A percentile compares a stretch with the other conserved stretches of the same genome.
Evolutionary conservation across 2,797 vertebrate species (phyloP).

Genomic region (Cuculus canorus): DNA sequence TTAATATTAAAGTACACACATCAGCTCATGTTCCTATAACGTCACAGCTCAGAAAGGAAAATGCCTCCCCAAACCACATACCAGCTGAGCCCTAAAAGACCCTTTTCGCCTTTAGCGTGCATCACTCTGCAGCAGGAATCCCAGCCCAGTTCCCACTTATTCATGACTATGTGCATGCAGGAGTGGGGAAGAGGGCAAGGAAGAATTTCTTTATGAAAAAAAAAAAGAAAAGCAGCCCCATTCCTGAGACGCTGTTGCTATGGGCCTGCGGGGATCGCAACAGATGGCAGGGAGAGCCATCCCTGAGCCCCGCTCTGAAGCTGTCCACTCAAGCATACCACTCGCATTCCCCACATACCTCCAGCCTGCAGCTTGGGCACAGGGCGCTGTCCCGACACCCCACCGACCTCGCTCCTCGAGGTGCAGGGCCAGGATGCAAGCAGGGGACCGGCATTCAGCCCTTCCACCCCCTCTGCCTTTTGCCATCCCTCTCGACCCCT

Average conservation of each 20-base stretch:
- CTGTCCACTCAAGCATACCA: constrained; percentile 81
- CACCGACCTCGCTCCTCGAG: not conserved
- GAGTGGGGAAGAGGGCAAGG: not conserved
- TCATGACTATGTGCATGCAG: constrained; percentile 39
- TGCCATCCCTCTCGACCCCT: not conserved
- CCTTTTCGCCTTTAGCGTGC: constrained; percentile 39
- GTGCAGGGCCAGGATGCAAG: not conserved
- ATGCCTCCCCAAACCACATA: not conserved
- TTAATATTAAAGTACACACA: not conserved
- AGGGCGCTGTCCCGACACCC: constrained; percentile 37
- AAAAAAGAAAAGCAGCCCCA: constrained; percentile 46
- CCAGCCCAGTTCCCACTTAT: constrained; percentile 57
- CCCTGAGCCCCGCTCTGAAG: constrained; percentile 74
- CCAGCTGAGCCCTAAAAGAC: not conserved
- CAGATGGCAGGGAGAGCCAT: constrained; percentile 77
- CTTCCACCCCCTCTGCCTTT: not conserved
- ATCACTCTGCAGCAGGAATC: constrained; percentile 48
- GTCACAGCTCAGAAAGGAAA: not conserved
- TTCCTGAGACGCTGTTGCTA: constrained; percentile 81
- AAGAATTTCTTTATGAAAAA: constrained; percentile 67
- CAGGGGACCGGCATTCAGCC: not conserved
- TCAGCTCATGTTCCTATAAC: not conserved
- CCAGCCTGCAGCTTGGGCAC: not conserved
- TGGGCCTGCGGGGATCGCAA: constrained; percentile 74
- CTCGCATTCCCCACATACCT: constrained; percentile 82